Evolutionary conservation across 2,888 invertebrate genomes (phyloP).

Genomic region (Autographa gamma): DNA sequence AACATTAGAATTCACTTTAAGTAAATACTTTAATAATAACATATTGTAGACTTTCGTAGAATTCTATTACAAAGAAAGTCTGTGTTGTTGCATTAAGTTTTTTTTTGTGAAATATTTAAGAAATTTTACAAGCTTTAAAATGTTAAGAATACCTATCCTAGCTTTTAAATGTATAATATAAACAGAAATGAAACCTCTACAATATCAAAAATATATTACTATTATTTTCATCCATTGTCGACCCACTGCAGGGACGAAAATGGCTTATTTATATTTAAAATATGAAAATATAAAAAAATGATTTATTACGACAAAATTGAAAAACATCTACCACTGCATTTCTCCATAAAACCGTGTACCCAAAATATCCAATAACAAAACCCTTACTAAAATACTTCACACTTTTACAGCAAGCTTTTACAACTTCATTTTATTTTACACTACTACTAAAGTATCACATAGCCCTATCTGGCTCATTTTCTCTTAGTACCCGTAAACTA

Average conservation of each 20-base stretch:
- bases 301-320: too few relatives aligned
- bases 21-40: slow-evolving; percentile 26
- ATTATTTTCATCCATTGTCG: too few relatives aligned
- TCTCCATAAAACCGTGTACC: not conserved
- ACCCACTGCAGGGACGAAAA: too few relatives aligned
- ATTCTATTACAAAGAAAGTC: slow-evolving; percentile 1
- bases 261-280: too few relatives aligned
- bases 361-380: not conserved
- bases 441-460: slow-evolving; percentile 14
- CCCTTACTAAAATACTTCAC: slow-evolving; percentile 13
- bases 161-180: too few relatives aligned
- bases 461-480: slow-evolving; percentile 34
- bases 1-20: slow-evolving; percentile 41
- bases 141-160: too few relatives aligned
- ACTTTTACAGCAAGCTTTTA: slow-evolving; percentile 37
- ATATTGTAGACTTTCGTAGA: not conserved
- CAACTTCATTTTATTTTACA: slow-evolving; percentile 37
- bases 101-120: not conserved
- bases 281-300: too few relatives aligned
- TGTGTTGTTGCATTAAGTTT: not conserved
- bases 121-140: too few relatives aligned
- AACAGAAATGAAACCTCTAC: too few relatives aligned
- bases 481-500: slow-evolving; percentile 36
- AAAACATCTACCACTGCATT: not conserved
- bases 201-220: too few relatives aligned